Base-by-base conservation (phyloP, 1,140 invertebrate genomes). In the Orussus abietinus region DNA sequence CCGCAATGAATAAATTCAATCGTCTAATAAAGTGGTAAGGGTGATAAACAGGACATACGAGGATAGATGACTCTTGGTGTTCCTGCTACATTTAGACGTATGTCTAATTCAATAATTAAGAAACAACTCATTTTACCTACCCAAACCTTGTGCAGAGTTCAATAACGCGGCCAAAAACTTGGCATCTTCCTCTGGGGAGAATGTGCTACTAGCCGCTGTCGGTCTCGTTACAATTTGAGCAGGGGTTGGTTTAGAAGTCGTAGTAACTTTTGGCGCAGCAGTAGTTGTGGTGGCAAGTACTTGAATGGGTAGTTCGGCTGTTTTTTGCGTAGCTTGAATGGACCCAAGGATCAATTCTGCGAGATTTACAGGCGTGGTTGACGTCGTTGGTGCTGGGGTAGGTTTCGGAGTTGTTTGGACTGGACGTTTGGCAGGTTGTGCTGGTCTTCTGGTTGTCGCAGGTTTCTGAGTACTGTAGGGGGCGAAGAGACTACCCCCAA, bases 111-210 rank as follows among this genome's bases (percentile, higher is more conserved):
- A n/a, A n/a, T n/a, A 38, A 28, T 25, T 25, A 33, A 21, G 21
- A 22, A 33, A 9, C 32, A 21, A 25, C 22, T n/a, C n/a, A n/a
- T n/a, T n/a, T n/a, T 4, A 9, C 13, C 48, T 38, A 53, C 45
- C 44, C 32, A 48, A 48, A 37, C 4, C 42, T 37, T 59, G 50
- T 21, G 49, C 42, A 13, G 57, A 53, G 9, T 55, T 53, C 9
- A 72, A 30, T 0, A 72, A 45, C 1, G 62, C 52, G 0, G 50
- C 37, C 22, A 73, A 44, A 40, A 71, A 71, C 39, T 64, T 67
- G 0, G 62, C 59, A 30, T 72, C 69, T 1, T 71, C 66, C 12
- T 69, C 64, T 0, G 66, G 58, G 6, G 68, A 69, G 29, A 47
- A 64, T 0, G 56, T 70, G 0, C 60, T 52, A 4, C 36, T 57